phyloP scores from a whole-genome alignment of 2,113 vertebrate genomes.

The Eptatretus burgeri region DNA sequence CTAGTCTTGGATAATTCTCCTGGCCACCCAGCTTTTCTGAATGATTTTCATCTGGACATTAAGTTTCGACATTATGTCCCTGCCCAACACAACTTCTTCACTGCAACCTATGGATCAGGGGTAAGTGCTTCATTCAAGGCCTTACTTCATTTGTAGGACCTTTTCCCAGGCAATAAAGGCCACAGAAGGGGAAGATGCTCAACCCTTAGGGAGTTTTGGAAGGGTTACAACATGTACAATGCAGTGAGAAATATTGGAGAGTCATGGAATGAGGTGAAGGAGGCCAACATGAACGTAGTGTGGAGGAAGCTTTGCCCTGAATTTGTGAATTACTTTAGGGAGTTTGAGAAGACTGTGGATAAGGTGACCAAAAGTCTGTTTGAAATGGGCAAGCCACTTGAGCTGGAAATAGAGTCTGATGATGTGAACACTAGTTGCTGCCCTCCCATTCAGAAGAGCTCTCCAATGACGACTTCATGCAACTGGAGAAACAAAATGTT shows the following conservation, averaged over 20 bases:
- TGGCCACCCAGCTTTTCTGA: not conserved
- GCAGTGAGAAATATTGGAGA: slow-evolving; percentile 1
- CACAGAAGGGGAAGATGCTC: not conserved
- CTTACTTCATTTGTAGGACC: not conserved
- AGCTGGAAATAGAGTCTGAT: not conserved
- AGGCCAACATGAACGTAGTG: not conserved
- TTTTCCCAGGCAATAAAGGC: not conserved
- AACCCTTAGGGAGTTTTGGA: not conserved
- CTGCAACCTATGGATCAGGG: slow-evolving; percentile 4
- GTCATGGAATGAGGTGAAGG: not conserved
- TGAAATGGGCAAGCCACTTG: not conserved
- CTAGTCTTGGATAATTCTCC: not conserved
- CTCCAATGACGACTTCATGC: not conserved
- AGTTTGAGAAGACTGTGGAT: not conserved
- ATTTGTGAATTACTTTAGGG: not conserved
- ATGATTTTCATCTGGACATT: not conserved
- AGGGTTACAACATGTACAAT: slow-evolving; percentile 1
- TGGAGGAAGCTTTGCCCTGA: not conserved
- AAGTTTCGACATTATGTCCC: not conserved
- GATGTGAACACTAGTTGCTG: not conserved
- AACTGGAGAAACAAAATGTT: not conserved
- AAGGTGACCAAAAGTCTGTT: not conserved
- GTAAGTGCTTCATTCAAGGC: not conserved
- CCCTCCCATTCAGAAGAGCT: not conserved
- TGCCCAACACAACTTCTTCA: not conserved